Evolutionary conservation across 2,797 vertebrate species (phyloP).

Genomic region (Myiothlypis coronata): DNA sequence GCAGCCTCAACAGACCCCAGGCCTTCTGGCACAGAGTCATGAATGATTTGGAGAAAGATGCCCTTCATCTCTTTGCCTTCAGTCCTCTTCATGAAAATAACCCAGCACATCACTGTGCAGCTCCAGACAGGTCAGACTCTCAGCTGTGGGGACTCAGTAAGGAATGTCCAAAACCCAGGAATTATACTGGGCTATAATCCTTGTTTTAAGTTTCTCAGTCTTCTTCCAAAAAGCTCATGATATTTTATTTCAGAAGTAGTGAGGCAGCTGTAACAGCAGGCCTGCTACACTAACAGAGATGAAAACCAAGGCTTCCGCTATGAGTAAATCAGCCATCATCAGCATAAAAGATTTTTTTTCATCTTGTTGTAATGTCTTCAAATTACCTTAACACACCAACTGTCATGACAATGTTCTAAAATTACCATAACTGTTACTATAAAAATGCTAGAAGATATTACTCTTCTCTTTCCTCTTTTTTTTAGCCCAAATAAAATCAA

Average conservation of each 20-base stretch:
- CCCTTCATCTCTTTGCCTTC: not conserved
- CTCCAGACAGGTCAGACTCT: not conserved
- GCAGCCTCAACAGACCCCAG: not conserved
- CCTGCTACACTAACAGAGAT: not conserved
- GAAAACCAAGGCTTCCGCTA: not conserved
- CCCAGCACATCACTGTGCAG: rapidly evolving
- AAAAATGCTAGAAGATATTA: slow-evolving; percentile 9
- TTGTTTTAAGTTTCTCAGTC: not conserved
- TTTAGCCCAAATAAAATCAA: not conserved
- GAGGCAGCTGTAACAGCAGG: not conserved
- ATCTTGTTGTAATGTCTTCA: slow-evolving; percentile 29
- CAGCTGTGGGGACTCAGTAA: not conserved
- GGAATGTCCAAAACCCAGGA: not conserved
- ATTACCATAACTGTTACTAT: slow-evolving; percentile 23
- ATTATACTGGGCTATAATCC: not conserved
- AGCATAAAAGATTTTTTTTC: not conserved
- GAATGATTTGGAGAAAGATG: not conserved
- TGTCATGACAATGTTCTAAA: slow-evolving; percentile 1
- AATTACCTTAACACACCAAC: slow-evolving; percentile 39
- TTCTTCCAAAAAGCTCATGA: not conserved
- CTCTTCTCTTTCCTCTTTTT: not conserved
- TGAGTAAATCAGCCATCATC: not conserved
- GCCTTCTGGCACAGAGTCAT: not conserved
- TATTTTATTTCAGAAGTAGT: not conserved
- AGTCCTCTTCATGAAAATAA: not conserved